Percentiles rank a stretch among this genome's conserved stretches.
Conservation (phyloP, 2,113 vertebrate genomes). For the Oreotrochilus melanogaster region DNA sequence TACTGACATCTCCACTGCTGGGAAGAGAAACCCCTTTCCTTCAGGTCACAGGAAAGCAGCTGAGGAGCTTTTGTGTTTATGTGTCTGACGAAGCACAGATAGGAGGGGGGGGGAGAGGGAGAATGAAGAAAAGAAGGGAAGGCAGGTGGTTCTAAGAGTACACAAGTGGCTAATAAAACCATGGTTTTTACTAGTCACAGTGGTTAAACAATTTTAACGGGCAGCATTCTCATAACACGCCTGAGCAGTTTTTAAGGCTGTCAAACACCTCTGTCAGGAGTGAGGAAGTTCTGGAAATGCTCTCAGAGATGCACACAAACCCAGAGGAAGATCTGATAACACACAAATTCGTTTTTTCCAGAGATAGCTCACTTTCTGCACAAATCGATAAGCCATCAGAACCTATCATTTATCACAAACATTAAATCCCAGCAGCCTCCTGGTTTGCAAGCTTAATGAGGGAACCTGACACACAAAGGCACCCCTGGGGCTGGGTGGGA, state of each 20-base stretch:
- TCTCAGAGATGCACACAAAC: not conserved
- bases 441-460: slow-evolving; percentile 1
- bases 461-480: not conserved
- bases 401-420: slow-evolving; percentile 46
- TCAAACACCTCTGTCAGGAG: not conserved
- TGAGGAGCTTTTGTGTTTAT: not conserved
- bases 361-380: slow-evolving; percentile 26
- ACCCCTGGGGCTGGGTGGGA: not conserved
- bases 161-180: slow-evolving; percentile 39
- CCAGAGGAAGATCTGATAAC: not conserved
- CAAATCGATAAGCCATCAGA: slow-evolving; percentile 43
- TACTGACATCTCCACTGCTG: not conserved
- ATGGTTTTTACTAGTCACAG: slow-evolving; percentile 14
- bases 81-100: accelerated
- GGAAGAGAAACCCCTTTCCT: not conserved
- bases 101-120: not conserved
- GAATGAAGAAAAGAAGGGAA: slow-evolving; percentile 8
- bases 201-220: slow-evolving; percentile 11
- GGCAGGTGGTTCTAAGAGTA: slow-evolving; percentile 4
- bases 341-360: not conserved
- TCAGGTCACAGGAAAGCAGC: not conserved
- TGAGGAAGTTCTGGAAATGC: not conserved
- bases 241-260: slow-evolving; percentile 21
- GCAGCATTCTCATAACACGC: not conserved
- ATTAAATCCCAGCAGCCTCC: not conserved